Base-by-base conservation (phyloP, 1,140 invertebrate species). In the Lepidurus couesii region DNA sequence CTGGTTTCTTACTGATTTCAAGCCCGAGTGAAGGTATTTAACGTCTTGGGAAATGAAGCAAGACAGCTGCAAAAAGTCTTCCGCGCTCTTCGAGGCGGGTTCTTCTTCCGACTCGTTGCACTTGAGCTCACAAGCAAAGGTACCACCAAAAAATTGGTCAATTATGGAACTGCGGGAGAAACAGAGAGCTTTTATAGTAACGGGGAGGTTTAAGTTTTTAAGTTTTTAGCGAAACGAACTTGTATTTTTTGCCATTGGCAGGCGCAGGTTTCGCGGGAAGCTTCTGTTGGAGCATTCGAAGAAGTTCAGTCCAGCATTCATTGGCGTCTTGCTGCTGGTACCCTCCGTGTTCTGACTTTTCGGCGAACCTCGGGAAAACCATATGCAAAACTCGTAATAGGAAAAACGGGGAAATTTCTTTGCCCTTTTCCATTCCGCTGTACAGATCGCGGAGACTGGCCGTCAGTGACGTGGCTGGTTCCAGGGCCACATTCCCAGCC, bases 1-100 rank as follows among this genome's bases (percentile, higher is more conserved):
- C 76, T 76, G n/a, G 44, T n/a, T 16, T 85, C 86, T 86, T 85
- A 91, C 91, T 80, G 89, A 92, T 87, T 90, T 88, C 73, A 99
- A 87, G 24, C 98, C 98, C 13, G 93, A 95, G 83, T 96, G 91
- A 90, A 99, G 92, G 85, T 98, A 98, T 85, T 96, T 95, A 9
- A 98, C 94, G 82, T 99, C 97, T 85, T 94, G 91, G n/a, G 94
- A 95, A 82, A 99, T 99, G 86, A 99, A 99, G 87, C 98, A 99
- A 84, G 95, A 98, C 1, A 99, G 87, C 85, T 99, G 96, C 79
- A 98, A 89, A 86, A 97, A 98, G 81, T 91, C 90, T 86, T 98
- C 97, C 77, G 88, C 90, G 77, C 89, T 90, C 81, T 90, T 88
- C 4, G 91, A 90, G 0, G 89, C 86, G 1, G 90, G 86, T 86